Conservation (phyloP, 2,113 vertebrate species). For the Protobothrops flavoviridis region DNA sequence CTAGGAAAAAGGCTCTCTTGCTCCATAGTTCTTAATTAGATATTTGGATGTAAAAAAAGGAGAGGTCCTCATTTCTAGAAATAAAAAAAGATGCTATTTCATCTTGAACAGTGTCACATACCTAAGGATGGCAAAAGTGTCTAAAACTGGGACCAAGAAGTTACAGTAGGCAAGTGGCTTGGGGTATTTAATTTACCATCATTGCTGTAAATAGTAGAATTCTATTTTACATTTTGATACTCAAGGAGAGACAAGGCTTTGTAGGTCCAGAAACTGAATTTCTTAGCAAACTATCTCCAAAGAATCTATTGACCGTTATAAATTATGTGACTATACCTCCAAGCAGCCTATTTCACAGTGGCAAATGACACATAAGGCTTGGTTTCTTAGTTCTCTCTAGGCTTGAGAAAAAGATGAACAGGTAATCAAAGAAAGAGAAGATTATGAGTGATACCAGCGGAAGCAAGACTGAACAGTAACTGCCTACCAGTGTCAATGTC, state of each 20-base stretch:
- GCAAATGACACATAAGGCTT: neutral
- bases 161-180: too few species aligned
- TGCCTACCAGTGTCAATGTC: neutral
- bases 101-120: too few species aligned
- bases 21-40: too few species aligned
- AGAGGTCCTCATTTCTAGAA: too few species aligned
- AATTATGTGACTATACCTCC: neutral
- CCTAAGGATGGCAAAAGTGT: too few species aligned
- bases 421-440: neutral
- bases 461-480: neutral
- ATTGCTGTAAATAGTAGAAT: too few species aligned
- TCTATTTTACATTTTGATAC: neutral
- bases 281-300: neutral
- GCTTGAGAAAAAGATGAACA: neutral
- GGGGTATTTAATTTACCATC: too few species aligned
- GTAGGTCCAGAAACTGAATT: neutral
- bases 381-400: neutral
- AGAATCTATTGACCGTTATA: neutral
- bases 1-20: neutral
- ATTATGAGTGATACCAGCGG: neutral
- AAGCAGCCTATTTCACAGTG: neutral
- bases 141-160: too few species aligned
- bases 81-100: too few species aligned
- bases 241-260: neutral
- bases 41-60: too few species aligned